Percentiles rank a stretch among this genome's conserved stretches.
Conservation (phyloP, 1,140 invertebrate genomes). For the Micrasema longulum region DNA sequence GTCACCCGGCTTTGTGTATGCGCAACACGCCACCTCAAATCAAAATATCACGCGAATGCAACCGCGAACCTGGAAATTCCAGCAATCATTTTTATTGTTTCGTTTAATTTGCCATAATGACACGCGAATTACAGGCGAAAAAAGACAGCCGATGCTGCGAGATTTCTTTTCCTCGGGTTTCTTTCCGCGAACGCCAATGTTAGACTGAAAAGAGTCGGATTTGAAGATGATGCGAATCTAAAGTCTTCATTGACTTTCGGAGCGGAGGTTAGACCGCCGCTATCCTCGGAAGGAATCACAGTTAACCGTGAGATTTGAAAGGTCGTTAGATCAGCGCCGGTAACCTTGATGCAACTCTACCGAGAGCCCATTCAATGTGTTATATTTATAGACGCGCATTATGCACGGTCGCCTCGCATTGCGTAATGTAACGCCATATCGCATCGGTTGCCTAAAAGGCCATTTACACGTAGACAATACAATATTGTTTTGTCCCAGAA, state of each 20-base stretch:
- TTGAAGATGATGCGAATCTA: neutral
- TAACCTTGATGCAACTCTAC: conserved; percentile 21
- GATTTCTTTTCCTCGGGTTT: no score
- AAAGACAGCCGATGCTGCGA: no score
- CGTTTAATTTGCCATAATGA: no score
- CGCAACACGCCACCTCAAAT: conserved; percentile 3
- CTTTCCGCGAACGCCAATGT: neutral
- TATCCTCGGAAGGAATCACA: neutral
- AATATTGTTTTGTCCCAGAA: no score
- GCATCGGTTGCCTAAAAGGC: no score
- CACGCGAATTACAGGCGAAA: no score
- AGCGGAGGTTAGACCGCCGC: neutral
- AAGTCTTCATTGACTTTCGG: neutral
- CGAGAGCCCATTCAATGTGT: neutral
- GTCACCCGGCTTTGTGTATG: conserved; percentile 11
- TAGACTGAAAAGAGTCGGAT: neutral
- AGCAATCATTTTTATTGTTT: no score
- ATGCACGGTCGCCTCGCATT: conserved; percentile 1
- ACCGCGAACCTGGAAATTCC: no score
- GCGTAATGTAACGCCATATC: conserved; percentile 1
- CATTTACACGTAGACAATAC: no score
- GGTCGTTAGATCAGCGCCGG: conserved; percentile 3
- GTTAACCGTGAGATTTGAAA: conserved; percentile 21
- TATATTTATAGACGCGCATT: neutral
- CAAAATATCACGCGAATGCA: no score